Evolutionary conservation across 1,140 invertebrate species (phyloP), one percentile per base, ranked within the genome.

Genomic region (Zaprionus tsacasi): DNA sequence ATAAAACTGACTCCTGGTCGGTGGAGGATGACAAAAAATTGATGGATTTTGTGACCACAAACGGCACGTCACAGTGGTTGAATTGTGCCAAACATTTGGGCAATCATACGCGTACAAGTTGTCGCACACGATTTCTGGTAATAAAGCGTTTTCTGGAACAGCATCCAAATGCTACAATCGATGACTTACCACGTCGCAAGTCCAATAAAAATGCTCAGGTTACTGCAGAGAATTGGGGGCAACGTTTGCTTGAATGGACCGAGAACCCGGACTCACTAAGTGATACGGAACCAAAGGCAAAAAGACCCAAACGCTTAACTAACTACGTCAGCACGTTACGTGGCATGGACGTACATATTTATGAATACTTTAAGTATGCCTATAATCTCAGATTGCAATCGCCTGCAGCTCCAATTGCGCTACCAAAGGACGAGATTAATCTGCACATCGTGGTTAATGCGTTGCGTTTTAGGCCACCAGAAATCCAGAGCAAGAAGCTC

Each of bases 21-120:
- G 7, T 91, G 0, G 76, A 92, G n/a, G 93, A 94, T 35, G 94
- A 94, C 59, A 67, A 71, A 0, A 91, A 91, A 30, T 64, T 94
- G 6, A 63, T 94, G 12, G 35, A 86, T 12, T 76, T 94, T 8
- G 91, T 93, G 3, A 56, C 91, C 1, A 40, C 82, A 12, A 72
- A 93, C 48, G 93, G 93, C 0, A 66, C 74, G 7, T 70, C 91
- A 0, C 82, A 93, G 59, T 94, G 94, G 94, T 74, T 92, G 0
- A 82, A 82, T 36, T 94, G 94, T 64, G 82, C 93, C 12, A 81
- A 82, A 10, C 50, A 83, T 43, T 86, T 94, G 35, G 75, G 89
- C 1, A 83, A 88, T n/a, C 93, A 93, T 65, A 92, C 92, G 6
- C 92, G 94, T 27, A 93, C 93, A 7, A 93, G 94, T 70, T 76